phyloP scores from a whole-genome alignment of 1,140 invertebrate genomes.

The Drosophila cardini region DNA sequence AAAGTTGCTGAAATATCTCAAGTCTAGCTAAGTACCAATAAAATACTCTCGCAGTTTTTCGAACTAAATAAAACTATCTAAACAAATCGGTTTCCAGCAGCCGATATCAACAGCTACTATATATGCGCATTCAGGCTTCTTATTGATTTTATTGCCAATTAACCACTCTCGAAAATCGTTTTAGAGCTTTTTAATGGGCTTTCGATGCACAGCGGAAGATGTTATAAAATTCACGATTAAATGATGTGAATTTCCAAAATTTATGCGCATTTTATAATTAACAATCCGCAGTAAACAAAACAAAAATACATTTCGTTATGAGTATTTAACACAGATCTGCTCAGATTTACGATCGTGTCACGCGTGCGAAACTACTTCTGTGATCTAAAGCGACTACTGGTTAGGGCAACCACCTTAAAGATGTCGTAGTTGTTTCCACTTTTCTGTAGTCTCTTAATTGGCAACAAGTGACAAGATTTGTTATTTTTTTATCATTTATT shows the following conservation, averaged over 20 bases:
- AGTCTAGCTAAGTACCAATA: too few relatives aligned
- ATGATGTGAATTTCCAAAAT: slow-evolving; percentile 11
- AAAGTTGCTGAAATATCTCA: too few relatives aligned
- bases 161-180: slow-evolving; percentile 14
- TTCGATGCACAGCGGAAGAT: slow-evolving; percentile 1
- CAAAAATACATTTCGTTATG: too few relatives aligned
- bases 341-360: slow-evolving; percentile 38
- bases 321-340: background rate
- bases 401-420: slow-evolving; percentile 13
- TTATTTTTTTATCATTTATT: slow-evolving; percentile 41
- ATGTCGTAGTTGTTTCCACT: background rate
- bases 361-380: background rate
- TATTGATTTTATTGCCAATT: slow-evolving; percentile 24
- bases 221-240: slow-evolving; percentile 21
- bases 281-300: background rate
- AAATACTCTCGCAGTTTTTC: too few relatives aligned
- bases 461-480: slow-evolving; percentile 75
- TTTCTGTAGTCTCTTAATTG: slow-evolving; percentile 56
- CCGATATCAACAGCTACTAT: background rate
- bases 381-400: background rate
- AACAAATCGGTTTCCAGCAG: too few relatives aligned
- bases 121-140: background rate
- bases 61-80: too few relatives aligned
- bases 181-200: slow-evolving; percentile 23
- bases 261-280: slow-evolving; percentile 19